phyloP scores from a whole-genome alignment of 2,113 vertebrate species.

The Pelmatolapia mariae region DNA sequence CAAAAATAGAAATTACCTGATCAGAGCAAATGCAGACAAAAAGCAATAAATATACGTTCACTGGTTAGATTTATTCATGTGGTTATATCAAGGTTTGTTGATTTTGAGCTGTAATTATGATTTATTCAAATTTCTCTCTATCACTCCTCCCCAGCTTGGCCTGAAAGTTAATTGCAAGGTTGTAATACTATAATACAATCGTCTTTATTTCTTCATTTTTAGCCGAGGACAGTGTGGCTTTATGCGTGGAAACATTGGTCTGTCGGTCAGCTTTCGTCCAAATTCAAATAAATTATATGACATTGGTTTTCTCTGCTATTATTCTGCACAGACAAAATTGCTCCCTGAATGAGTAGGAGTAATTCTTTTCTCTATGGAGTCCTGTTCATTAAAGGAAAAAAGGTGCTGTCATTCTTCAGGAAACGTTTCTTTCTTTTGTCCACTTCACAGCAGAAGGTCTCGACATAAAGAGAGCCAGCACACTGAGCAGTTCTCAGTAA shows the following conservation, averaged over 20 bases:
- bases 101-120: background rate
- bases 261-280: background rate
- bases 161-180: background rate
- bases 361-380: background rate
- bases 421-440: background rate
- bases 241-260: background rate
- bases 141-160: background rate
- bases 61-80: background rate
- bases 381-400: constrained; percentile 9
- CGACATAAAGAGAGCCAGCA: background rate
- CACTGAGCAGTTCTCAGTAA: background rate
- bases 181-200: background rate
- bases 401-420: background rate
- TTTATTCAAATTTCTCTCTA: background rate
- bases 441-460: background rate
- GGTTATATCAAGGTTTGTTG: background rate
- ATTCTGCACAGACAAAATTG: background rate
- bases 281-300: background rate
- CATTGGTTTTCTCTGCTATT: background rate
- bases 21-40: background rate
- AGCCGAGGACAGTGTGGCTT: background rate
- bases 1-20: background rate
- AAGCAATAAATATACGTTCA: background rate
- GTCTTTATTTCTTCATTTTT: background rate
- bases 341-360: background rate